phyloP scores from a whole-genome alignment of 2,113 vertebrate genomes.

The Corapipo altera region DNA sequence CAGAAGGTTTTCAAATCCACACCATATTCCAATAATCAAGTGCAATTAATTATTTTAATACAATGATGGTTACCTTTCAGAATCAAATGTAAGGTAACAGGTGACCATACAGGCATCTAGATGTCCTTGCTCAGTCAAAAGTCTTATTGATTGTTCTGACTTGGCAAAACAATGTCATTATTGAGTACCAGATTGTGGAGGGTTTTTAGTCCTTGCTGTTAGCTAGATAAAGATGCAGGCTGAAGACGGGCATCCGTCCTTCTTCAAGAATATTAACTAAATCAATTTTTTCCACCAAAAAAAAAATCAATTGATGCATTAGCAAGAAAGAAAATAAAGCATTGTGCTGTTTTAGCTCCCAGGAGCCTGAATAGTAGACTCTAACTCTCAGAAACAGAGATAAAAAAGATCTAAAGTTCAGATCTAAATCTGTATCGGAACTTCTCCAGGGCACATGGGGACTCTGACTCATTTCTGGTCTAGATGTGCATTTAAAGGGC shows the following conservation, averaged over 20 bases:
- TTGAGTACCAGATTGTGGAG: not conserved
- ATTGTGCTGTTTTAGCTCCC: not conserved
- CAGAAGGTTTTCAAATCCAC: not conserved
- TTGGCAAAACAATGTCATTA: not conserved
- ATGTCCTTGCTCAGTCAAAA: not conserved
- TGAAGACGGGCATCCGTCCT: not conserved
- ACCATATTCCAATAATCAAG: not conserved
- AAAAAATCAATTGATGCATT: constrained; percentile 49
- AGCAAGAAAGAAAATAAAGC: constrained; percentile 22
- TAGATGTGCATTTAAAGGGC: not conserved
- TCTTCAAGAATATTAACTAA: constrained; percentile 25
- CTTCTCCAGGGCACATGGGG: not conserved
- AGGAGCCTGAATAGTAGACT: not conserved
- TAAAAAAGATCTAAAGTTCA: constrained; percentile 44
- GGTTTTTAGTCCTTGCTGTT: not conserved
- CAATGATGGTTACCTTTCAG: not conserved
- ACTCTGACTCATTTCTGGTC: constrained; percentile 39
- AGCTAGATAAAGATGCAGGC: not conserved
- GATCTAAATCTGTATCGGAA: not conserved
- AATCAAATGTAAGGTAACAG: not conserved
- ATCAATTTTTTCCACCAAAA: not conserved
- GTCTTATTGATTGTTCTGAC: constrained; percentile 6
- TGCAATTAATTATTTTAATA: not conserved
- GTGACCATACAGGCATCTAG: not conserved
- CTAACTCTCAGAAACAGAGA: not conserved